Evolutionary conservation across 2,888 invertebrate species (phyloP), one percentile per base, ranked within the genome.

Genomic region (Drosophila mercatorum): DNA sequence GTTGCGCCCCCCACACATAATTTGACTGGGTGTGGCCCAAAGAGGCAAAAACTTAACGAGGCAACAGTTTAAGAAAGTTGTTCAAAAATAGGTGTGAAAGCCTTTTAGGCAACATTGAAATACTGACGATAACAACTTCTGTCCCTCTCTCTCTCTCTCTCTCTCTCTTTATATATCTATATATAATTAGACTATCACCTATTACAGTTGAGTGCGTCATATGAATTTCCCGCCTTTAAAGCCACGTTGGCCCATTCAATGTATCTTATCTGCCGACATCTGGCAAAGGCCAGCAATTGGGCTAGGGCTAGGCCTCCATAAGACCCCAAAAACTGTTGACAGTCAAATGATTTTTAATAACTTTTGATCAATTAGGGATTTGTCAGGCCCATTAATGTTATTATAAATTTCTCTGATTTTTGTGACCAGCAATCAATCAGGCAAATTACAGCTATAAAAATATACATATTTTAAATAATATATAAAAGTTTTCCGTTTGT

Each of bases 1-100:
- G 85, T 83, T 85, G 84, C 77, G 62, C 69, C 65, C 26, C 3
- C 4, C 47, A 14, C 47, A 28, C 31, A 47, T 51, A 28, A 34
- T 58, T 49, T 28, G 17, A 28, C 36, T 56, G 65, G 73, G 68
- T 52, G 74, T 61, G 76, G 34, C 68, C 6, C 8, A 44, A 51
- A 28, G 2, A 11, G 40, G 4, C 49, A 31, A 17, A 68, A 72
- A 63, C n/a, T 51, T 69, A 49, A n/a, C 5, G 63, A 47, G 38
- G 75, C 79, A 78, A 78, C 78, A 78, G 72, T 68, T 65, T 41
- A 47, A 59, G 40, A 6, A 44, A 41, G 22, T 47, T 51, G 41
- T 6, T 14, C 8, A 12, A 41, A 56, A 57, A 49, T n/a, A 61
- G 63, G 70, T 51, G 70, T 31, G 52, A 38, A 63, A 34, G 31